These are phyloP conservation scores for Pantelozetes paolii DNA, from an alignment of 2,888 invertebrate genomes.

Conservation along the genomic window DNA sequence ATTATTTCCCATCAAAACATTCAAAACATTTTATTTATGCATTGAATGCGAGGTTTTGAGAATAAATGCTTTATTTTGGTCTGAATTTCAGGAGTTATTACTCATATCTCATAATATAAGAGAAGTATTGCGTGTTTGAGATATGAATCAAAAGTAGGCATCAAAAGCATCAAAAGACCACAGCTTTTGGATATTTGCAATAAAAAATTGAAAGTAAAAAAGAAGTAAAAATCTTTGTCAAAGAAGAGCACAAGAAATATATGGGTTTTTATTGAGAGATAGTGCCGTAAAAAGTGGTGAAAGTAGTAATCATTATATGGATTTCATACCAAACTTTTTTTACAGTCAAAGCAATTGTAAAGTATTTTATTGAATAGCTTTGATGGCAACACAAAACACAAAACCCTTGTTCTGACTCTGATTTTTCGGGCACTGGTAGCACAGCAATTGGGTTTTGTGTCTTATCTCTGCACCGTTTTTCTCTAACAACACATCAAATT, in stretches of 20 bases:
- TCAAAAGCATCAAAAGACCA: not conserved
- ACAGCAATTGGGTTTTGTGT: slow-evolving; percentile 9
- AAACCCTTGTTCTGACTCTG: not conserved
- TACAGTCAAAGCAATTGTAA: not conserved
- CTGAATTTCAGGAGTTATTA: not conserved
- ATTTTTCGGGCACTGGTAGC: not conserved
- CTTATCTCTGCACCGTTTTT: slow-evolving; percentile 18
- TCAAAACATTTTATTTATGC: not conserved
- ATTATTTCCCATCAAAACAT: slow-evolving; percentile 10
- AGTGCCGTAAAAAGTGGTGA: not conserved
- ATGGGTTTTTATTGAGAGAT: not conserved
- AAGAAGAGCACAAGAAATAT: not conserved
- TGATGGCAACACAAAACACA: not conserved
- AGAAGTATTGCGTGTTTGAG: slow-evolving; percentile 15
- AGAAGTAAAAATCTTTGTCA: not conserved
- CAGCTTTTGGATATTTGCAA: slow-evolving; percentile 8
- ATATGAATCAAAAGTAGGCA: slow-evolving; percentile 14
- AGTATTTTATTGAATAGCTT: not conserved
- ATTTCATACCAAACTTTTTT: not conserved
- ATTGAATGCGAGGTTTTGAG: not conserved
- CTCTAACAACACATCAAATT: slow-evolving; percentile 10
- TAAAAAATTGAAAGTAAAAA: not conserved
- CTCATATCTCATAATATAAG: not conserved
- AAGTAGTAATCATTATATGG: slow-evolving; percentile 6
- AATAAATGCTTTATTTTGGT: not conserved